A percentile compares a stretch with the other conserved stretches of the same genome.
phyloP scores from a whole-genome alignment of 92 coral and sea anemone genomes.

The Porites evermanni region DNA sequence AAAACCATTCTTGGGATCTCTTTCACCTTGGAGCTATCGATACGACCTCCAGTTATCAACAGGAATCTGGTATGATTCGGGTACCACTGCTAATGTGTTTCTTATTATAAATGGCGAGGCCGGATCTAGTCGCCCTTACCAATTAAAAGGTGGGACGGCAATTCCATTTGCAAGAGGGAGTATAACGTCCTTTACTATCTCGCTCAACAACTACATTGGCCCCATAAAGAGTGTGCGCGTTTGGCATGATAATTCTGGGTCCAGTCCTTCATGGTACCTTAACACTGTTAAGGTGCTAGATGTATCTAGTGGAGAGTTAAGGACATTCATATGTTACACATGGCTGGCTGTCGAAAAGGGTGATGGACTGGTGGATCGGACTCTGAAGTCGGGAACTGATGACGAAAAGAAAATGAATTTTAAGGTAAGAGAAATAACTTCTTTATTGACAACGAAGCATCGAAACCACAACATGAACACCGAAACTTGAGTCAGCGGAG shows the following conservation, averaged over 20 bases:
- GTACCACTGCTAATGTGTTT: slow-evolving; percentile 75
- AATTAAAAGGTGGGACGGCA: slow-evolving; percentile 55
- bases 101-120: slow-evolving; percentile 59
- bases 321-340: slow-evolving; percentile 56
- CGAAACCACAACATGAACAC: no score
- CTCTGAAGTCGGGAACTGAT: slow-evolving; percentile 34
- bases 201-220: slow-evolving; percentile 59
- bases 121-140: slow-evolving; percentile 55
- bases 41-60: slow-evolving; percentile 68
- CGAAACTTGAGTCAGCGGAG: no score
- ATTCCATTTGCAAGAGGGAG: slow-evolving; percentile 77
- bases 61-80: slow-evolving; percentile 75
- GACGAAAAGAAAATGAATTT: slow-evolving; percentile 32
- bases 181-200: slow-evolving; percentile 61
- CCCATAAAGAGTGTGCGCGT: slow-evolving; percentile 64
- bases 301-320: slow-evolving; percentile 10
- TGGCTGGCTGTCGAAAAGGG: slow-evolving; percentile 84
- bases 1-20: slow-evolving; percentile 60
- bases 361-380: slow-evolving; percentile 70
- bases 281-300: slow-evolving; percentile 55
- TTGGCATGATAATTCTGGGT: slow-evolving; percentile 83
- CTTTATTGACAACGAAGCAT: no score
- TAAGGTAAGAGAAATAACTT: not conserved
- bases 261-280: slow-evolving; percentile 80
- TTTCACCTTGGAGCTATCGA: slow-evolving; percentile 29